phyloP scores from a whole-genome alignment of 2,113 vertebrate species.

The Petrocephalus microphthalmus region DNA sequence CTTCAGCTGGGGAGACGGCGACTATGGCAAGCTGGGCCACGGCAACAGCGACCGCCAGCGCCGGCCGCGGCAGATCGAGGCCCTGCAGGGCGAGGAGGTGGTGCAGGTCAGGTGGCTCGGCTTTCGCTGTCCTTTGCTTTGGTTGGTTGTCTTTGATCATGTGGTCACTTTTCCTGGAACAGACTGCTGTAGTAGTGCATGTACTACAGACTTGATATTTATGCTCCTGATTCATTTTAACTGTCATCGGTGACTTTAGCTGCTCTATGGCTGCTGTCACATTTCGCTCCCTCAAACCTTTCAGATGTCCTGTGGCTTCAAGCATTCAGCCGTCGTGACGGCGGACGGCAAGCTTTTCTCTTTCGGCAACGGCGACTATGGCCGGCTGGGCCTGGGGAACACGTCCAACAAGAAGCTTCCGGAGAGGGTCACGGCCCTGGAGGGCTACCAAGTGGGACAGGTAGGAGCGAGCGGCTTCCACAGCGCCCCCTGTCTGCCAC shows the following conservation, averaged over 20 bases:
- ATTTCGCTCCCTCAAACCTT: not conserved
- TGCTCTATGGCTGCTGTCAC: not conserved
- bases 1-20: conserved; percentile 75
- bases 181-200: not conserved
- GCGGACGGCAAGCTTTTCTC: conserved; percentile 70
- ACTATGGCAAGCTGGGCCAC: conserved; percentile 72
- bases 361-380: conserved; percentile 70
- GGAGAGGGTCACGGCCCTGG: conserved; percentile 67
- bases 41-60: conserved; percentile 71
- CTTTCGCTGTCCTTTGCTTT: not conserved
- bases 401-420: conserved; percentile 72
- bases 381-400: conserved; percentile 65
- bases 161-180: not conserved
- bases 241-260: not conserved
- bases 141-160: not conserved
- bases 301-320: conserved; percentile 70
- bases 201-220: not conserved
- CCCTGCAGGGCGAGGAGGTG: conserved; percentile 67
- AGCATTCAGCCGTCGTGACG: conserved; percentile 68
- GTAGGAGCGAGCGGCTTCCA: not conserved
- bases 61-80: conserved; percentile 68
- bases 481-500: not conserved
- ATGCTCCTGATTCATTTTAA: not conserved
- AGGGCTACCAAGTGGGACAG: conserved; percentile 79
- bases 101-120: conserved; percentile 52